Conservation (phyloP, 2,113 vertebrate species). For the Dissostichus mawsoni region DNA sequence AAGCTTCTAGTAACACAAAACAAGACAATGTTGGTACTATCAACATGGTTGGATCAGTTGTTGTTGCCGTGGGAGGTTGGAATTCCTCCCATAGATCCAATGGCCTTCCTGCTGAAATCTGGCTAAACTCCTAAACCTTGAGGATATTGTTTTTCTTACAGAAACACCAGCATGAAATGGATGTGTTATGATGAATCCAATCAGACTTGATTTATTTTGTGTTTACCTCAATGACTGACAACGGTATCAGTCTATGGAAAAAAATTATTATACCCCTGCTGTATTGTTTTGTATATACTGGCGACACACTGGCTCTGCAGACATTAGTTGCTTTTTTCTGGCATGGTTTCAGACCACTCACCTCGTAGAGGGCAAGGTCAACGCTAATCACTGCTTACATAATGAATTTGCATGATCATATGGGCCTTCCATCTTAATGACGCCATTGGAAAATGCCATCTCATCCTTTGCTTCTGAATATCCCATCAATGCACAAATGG, state of each 20-base stretch:
- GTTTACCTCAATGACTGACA: background rate
- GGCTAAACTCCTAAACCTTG: slow-evolving; percentile 44
- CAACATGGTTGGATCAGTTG: slow-evolving; percentile 42
- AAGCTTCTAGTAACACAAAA: slow-evolving; percentile 48
- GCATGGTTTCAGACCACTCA: slow-evolving; percentile 59
- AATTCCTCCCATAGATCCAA: slow-evolving; percentile 31
- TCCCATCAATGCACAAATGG: slow-evolving; percentile 72
- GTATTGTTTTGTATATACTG: background rate
- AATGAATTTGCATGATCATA: slow-evolving; percentile 73
- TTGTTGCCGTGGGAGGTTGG: slow-evolving; percentile 45
- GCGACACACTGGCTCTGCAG: slow-evolving; percentile 9
- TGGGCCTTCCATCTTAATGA: slow-evolving; percentile 69
- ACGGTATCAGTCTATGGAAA: background rate
- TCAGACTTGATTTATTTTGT: background rate
- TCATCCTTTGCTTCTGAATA: slow-evolving; percentile 66
- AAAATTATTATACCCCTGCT: background rate
- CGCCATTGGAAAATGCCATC: slow-evolving; percentile 62
- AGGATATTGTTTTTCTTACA: slow-evolving; percentile 34
- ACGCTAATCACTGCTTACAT: slow-evolving; percentile 71
- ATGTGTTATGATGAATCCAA: background rate
- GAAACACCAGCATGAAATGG: background rate
- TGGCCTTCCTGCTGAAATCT: slow-evolving; percentile 35
- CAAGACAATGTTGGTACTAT: slow-evolving; percentile 38
- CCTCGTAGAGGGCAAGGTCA: slow-evolving; percentile 72
- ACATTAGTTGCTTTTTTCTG: slow-evolving; percentile 38